These are phyloP conservation scores for Pinctada fucata DNA, from an alignment of 2,888 invertebrate genomes.

Conservation along the genomic window DNA sequence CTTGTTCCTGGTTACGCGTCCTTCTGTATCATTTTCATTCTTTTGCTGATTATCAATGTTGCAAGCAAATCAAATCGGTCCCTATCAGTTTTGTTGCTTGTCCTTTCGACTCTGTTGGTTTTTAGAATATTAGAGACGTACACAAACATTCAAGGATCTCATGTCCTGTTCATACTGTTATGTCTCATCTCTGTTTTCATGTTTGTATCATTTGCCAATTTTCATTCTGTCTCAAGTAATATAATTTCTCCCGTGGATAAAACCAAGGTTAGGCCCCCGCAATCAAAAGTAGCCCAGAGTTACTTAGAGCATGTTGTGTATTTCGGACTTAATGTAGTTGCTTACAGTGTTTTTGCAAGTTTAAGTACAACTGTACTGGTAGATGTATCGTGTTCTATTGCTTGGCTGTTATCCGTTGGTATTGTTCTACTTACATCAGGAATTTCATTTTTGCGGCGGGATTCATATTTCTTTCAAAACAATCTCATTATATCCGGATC, in stretches of 20 bases:
- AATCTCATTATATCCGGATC: slow-evolving; percentile 51
- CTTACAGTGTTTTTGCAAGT: slow-evolving; percentile 53
- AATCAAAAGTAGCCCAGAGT: too few species aligned
- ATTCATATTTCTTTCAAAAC: slow-evolving; percentile 44
- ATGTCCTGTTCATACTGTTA: slow-evolving; percentile 46
- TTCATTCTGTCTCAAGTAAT: too few species aligned
- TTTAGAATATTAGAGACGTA: slow-evolving; percentile 23
- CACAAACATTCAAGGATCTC: slow-evolving; percentile 4
- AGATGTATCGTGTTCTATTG: slow-evolving; percentile 41
- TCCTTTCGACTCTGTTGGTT: slow-evolving; percentile 10
- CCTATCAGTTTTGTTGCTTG: slow-evolving; percentile 4
- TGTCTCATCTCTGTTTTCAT: slow-evolving; percentile 46
- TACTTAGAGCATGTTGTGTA: too few species aligned
- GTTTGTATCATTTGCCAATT: slow-evolving; percentile 26
- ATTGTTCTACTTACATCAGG: slow-evolving; percentile 50
- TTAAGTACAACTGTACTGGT: slow-evolving; percentile 48
- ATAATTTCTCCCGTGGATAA: too few species aligned
- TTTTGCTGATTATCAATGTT: slow-evolving; percentile 34
- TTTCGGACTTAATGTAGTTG: slow-evolving; percentile 50
- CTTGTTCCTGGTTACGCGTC: slow-evolving; percentile 56
- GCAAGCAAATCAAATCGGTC: neutral
- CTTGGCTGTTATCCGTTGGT: slow-evolving; percentile 55
- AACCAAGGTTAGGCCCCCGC: too few species aligned
- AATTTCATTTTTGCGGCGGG: slow-evolving; percentile 50
- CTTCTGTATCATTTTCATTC: slow-evolving; percentile 50